These are phyloP conservation scores for Chymomyza procnemis DNA, from an alignment of 2,888 invertebrate genomes.

Conservation along the genomic window DNA sequence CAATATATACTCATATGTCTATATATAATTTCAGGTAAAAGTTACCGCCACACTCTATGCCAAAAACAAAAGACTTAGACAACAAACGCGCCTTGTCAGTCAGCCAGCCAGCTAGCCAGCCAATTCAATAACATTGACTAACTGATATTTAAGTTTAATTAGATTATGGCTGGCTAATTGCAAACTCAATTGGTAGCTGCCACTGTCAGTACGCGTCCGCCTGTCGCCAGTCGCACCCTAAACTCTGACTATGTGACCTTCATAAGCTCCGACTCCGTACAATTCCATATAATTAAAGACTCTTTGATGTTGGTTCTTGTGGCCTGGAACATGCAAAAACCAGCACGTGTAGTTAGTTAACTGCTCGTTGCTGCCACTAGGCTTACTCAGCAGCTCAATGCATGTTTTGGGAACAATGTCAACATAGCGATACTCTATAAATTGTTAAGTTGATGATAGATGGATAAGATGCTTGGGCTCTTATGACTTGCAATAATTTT, in stretches of 20 bases:
- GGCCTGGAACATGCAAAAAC: constrained; percentile 3
- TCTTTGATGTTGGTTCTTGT: constrained; percentile 25
- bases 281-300: neutral
- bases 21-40: constrained; percentile 31
- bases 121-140: neutral
- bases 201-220: neutral
- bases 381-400: constrained; percentile 23
- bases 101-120: neutral
- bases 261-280: neutral
- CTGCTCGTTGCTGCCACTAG: constrained; percentile 32
- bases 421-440: neutral
- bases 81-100: constrained; percentile 28
- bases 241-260: neutral
- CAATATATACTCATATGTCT: neutral
- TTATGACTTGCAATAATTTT: no score
- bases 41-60: neutral
- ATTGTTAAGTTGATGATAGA: neutral
- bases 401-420: constrained; percentile 6
- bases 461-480: no score
- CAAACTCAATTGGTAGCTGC: constrained; percentile 24
- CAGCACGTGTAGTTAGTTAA: neutral
- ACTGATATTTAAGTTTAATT: constrained; percentile 45
- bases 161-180: constrained; percentile 52
- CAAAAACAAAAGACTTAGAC: constrained; percentile 56
- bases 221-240: constrained; percentile 49